Evolutionary conservation across 2,797 vertebrate species (phyloP).

Genomic region (Schizopygopsis pylzovi): DNA sequence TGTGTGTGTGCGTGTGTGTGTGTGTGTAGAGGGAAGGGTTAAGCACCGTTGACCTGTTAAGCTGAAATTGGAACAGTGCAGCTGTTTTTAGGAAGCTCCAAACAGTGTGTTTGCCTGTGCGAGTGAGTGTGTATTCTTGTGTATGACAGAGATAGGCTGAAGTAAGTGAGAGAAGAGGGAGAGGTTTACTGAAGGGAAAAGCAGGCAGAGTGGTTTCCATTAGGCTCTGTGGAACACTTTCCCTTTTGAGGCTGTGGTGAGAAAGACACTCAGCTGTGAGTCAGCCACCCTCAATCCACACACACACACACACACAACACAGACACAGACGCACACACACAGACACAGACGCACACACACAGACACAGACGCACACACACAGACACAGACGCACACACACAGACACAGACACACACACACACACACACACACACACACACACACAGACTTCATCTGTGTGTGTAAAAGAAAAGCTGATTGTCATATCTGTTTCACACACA

Average conservation of each 20-base stretch:
- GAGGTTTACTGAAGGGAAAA: constrained; percentile 47
- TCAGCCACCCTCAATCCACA: constrained; percentile 49
- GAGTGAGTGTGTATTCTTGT: constrained; percentile 39
- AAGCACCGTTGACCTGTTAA: constrained; percentile 54
- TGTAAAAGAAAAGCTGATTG: constrained; percentile 35
- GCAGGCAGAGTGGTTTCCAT: constrained; percentile 57
- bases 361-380: constrained; percentile 22
- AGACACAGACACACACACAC: constrained; percentile 12
- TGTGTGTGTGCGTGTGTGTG: constrained; percentile 9
- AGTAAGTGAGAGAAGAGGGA: constrained; percentile 24
- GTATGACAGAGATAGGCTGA: constrained; percentile 29
- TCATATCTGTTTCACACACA: constrained; percentile 18
- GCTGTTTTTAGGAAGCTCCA: constrained; percentile 52
- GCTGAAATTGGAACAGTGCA: constrained; percentile 47
- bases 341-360: neutral
- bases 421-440: neutral
- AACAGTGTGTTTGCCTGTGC: constrained; percentile 20
- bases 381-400: neutral
- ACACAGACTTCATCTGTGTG: constrained; percentile 18
- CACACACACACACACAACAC: constrained; percentile 14
- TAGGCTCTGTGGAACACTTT: constrained; percentile 62
- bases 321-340: constrained; percentile 6
- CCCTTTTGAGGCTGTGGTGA: constrained; percentile 60
- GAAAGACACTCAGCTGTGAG: constrained; percentile 51
- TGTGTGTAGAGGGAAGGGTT: constrained; percentile 37